Evolutionary conservation across 2,113 vertebrate genomes (phyloP), one percentile per base, ranked within the genome.

Genomic region (Rhodinocichla rosea): DNA sequence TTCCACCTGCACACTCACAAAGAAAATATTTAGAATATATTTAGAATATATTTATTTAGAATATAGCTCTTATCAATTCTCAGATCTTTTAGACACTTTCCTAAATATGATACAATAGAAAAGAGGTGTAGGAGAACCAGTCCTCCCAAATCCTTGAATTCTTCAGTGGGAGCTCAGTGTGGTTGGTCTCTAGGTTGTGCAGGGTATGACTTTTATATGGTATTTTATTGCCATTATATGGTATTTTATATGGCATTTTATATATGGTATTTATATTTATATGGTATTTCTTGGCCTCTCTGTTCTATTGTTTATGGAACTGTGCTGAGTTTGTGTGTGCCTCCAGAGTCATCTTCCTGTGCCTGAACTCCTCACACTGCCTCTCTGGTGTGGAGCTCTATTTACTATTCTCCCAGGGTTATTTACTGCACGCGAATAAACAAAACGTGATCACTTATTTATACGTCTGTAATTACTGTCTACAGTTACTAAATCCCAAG

Each of bases 391-490:
- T 56, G 92, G 76, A 88, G 76, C 45, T 75, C 56, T 82, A 89
- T 83, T 94, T 93, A 94, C 92, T 95, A 69, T 60, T 83, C 92
- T 95, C 95, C 87, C 85, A 71, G 90, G 93, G 76, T 96, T 94
- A 96, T 95, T 95, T 95, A 96, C 93, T 73, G 88, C 90, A 82
- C 49, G 2, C n/a, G n/a, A 79, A 93, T 90, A 97, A 96, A 96
- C 94, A 96, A 81, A 96, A 95, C 3, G 47, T 52, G 85, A 94
- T 93, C 92, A 90, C 93, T 96, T 92, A 88, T 80, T 92, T 90
- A 94, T 87, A 90, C 28, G 39, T 81, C 92, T 81, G 59, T 55
- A 93, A 94, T 90, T 92, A 83, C 87, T 55, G 63, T 85, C 90
- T 80, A 26, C 28, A 88, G 60, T 26, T 47, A 80, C 88, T 67